Evolutionary conservation across 2,888 invertebrate species (phyloP), one percentile per base, ranked within the genome.

Genomic region (Scaptomyza polygonia): DNA sequence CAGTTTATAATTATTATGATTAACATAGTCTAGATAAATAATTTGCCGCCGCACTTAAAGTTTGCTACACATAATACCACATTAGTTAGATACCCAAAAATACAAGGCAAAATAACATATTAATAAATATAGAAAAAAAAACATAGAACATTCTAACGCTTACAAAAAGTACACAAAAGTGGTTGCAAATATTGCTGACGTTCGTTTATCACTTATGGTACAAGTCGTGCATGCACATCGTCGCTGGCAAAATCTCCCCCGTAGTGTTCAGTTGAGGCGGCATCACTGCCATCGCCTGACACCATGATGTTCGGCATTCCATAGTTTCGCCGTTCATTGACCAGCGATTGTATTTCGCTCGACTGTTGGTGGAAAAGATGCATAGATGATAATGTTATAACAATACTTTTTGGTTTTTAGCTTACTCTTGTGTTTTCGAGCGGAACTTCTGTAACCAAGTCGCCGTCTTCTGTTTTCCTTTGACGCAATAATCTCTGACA

Each of bases 151-250:
- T 11, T 40, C n/a, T 32, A 57, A 44, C 45, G 16, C 27, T 12
- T 3, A 29, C 5, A 39, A n/a, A n/a, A n/a, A 16, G 12, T 34
- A 6, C 1, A 48, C 18, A 48, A 8, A 1, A 9, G 36, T 14
- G 3, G 11, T 36, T 5, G 11, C 40, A 8, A 40, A 29, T 18
- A 40, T n/a, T 39, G 16, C 25, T 34, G 16, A 25, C 2, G 1
- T 2, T 12, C 14, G 3, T 8, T 32, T 14, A 29, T 68, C 58
- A 83, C 75, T 82, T 86, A 91, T 63, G 90, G 78, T 54, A 91
- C 89, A 81, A 90, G 85, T 68, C 88, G 81, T 64, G 83, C 73
- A 82, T 87, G 76, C 67, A 87, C 89, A 87, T 90, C 89, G 84
- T 90, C 85, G 72, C 63, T 44, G 68, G 77, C 69, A 77, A 76